Evolutionary conservation across 2,113 vertebrate species (phyloP).

Genomic region (Megaleporinus macrocephalus): DNA sequence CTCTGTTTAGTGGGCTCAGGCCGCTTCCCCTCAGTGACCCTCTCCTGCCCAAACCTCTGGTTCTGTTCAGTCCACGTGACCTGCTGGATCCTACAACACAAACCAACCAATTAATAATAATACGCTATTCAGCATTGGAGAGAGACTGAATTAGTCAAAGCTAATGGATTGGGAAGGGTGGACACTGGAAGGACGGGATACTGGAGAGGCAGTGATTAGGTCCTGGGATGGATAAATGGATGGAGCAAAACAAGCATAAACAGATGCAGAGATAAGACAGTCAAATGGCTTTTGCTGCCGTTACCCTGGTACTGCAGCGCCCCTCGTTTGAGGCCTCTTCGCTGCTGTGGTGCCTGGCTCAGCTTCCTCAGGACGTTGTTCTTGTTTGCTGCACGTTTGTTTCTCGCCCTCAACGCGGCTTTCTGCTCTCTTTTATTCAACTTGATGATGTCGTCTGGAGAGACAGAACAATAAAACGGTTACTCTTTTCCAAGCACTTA

Average conservation of each 20-base stretch:
- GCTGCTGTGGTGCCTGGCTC: constrained; percentile 39
- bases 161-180: background rate
- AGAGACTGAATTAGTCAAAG: background rate
- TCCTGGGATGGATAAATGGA: background rate
- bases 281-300: background rate
- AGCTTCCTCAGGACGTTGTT: constrained; percentile 55
- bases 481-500: no score
- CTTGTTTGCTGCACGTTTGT: constrained; percentile 45
- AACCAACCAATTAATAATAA: background rate
- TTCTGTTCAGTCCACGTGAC: constrained; percentile 47
- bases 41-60: constrained; percentile 31
- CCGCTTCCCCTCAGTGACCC: constrained; percentile 45
- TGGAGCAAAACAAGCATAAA: background rate
- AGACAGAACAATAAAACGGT: background rate
- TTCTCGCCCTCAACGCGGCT: constrained; percentile 46
- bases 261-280: background rate
- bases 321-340: constrained; percentile 44
- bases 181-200: background rate
- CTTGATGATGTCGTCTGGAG: constrained; percentile 65
- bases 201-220: background rate
- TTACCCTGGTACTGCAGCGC: constrained; percentile 52
- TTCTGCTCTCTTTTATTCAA: constrained; percentile 58
- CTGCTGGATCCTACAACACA: constrained; percentile 66
- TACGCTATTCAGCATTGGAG: no score
- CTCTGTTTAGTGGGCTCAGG: constrained; percentile 72